Conservation (phyloP, 2,888 invertebrate species). For the Cephus pulcher region DNA sequence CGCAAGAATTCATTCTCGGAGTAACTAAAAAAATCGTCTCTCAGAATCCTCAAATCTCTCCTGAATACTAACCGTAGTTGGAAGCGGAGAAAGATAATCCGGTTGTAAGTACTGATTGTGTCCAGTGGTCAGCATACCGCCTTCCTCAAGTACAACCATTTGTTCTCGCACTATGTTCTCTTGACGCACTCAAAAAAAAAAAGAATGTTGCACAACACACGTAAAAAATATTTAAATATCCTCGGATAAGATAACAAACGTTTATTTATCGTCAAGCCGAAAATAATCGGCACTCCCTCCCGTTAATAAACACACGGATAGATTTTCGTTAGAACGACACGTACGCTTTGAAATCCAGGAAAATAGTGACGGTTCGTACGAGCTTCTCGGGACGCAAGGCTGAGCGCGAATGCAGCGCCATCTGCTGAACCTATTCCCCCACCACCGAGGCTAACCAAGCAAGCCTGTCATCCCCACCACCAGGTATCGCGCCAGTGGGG, state of each 20-base stretch:
- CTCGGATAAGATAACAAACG: not conserved
- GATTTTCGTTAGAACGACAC: conserved; percentile 33
- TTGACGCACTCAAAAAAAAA: conserved; percentile 7
- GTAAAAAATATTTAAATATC: not conserved
- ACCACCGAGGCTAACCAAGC: conserved; percentile 54
- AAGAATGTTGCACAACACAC: conserved; percentile 22
- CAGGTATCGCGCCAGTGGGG: conserved; percentile 61
- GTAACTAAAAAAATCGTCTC: not conserved
- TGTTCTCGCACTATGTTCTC: conserved; percentile 42
- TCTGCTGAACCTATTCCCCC: conserved; percentile 37
- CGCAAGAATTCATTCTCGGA: not conserved
- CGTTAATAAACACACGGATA: not conserved
- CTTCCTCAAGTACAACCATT: conserved; percentile 94
- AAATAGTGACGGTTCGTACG: conserved; percentile 50
- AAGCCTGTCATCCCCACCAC: conserved; percentile 66
- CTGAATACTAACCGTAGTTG: conserved; percentile 86
- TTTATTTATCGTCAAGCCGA: not conserved
- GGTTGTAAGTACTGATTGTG: conserved; percentile 96
- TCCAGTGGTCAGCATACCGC: conserved; percentile 88
- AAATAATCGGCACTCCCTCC: not conserved
- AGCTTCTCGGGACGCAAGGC: conserved; percentile 35
- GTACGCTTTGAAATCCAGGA: conserved; percentile 52
- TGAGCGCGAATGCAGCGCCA: conserved; percentile 41
- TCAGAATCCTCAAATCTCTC: not conserved
- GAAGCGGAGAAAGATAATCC: conserved; percentile 94